A percentile compares a stretch with the other conserved stretches of the same genome.
phyloP scores from a whole-genome alignment of 2,113 vertebrate genomes.

The Bos javanicus region DNA sequence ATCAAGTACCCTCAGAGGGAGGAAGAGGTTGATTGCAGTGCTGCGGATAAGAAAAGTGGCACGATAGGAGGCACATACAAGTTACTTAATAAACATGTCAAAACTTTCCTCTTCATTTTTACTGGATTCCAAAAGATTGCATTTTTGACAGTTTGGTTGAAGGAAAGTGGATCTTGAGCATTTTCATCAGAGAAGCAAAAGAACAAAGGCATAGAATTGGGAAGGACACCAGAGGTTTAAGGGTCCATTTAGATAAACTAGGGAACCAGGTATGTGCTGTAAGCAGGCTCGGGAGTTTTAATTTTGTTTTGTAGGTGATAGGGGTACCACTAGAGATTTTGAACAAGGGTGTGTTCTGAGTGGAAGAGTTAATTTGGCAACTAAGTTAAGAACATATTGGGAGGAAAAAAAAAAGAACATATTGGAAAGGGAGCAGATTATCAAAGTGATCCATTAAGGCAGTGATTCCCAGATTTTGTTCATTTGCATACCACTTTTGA shows the following conservation, averaged over 20 bases:
- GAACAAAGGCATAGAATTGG: not conserved
- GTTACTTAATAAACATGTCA: constrained; percentile 8
- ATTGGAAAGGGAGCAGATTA: not conserved
- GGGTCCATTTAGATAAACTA: not conserved
- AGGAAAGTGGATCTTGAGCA: not conserved
- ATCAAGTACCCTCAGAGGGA: not conserved
- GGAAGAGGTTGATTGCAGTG: not conserved
- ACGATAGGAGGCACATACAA: not conserved
- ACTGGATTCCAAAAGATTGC: not conserved
- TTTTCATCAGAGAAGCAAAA: not conserved
- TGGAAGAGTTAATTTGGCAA: not conserved
- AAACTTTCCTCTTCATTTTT: not conserved
- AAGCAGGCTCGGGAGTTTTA: not conserved
- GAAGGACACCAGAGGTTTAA: not conserved
- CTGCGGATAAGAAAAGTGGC: not conserved
- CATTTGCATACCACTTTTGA: not conserved
- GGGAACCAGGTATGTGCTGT: not conserved
- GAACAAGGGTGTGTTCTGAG: not conserved
- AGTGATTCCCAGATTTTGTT: not conserved
- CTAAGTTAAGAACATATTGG: not conserved
- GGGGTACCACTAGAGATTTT: not conserved
- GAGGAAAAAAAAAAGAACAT: not conserved
- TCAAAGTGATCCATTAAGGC: not conserved
- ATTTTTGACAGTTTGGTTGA: not conserved
- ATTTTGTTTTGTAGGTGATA: not conserved